Evolutionary conservation across 64 coral and sea anemone species (phyloP), one percentile per base, ranked within the genome.

Genomic region (Stylophora pistillata): DNA sequence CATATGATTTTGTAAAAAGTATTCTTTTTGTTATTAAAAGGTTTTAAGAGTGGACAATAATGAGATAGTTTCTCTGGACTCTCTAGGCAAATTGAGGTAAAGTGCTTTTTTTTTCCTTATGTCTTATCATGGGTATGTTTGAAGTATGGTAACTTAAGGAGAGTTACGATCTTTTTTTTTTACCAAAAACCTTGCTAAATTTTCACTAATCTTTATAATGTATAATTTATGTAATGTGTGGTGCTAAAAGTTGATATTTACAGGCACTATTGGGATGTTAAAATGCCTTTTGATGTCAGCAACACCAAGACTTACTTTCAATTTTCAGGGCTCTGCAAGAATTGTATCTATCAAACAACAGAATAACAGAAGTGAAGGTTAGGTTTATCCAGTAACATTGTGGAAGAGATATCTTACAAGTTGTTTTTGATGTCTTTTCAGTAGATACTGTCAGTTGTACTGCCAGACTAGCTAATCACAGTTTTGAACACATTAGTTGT

Each of bases 11-110:
- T 30, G 12, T 72, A 15, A 68, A 55, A 28, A 55, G 12, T 26
- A 15, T 81, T 37, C 23, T n/a, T 74, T 27, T 89, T 74, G 25
- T 37, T 47, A 13, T 37, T 2, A 26, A 4, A 29, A 96, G 94
- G 72, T 89, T 77, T 91, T 96, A 30, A 91, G 89, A 66, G 66
- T 89, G 71, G 90, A 89, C 52, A 85, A 81, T 74, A 96, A 96
- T 71, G 52, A 93, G 23, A 34, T 96, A 33, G 63, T 65, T 80
- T 73, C 78, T 25, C 26, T 86, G 28, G 54, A 71, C 15, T 96
- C 86, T 58, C 30, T 78, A 15, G 90, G 94, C 78, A 96, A 89
- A 37, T 81, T 83, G 82, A 92, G 71, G 94, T 96, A 86, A 23
- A 65, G 13, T 25, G 0, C 13, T 15, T 82, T 30, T 10, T 18